Conservation (phyloP, 2,113 vertebrate species). For the Setophaga coronata region DNA sequence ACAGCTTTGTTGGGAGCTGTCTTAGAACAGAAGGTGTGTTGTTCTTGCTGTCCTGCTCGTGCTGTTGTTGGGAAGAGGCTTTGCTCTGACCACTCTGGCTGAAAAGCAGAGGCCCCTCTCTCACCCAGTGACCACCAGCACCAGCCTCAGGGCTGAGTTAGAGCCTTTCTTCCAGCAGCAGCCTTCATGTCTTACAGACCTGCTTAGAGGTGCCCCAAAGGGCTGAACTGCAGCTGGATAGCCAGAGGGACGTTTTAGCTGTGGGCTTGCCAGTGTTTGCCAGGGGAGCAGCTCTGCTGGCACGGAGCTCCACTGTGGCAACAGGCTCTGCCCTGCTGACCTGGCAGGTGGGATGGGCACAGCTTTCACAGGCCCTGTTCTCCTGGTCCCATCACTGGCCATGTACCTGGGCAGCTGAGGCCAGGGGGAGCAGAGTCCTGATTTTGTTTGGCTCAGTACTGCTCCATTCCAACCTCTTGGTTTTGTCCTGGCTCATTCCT, state of each 20-base stretch:
- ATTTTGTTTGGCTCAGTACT: neutral
- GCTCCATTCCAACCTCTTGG: neutral
- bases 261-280: neutral
- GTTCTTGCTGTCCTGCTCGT: neutral
- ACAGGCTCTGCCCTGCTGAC: neutral
- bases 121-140: neutral
- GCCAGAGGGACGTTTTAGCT: neutral
- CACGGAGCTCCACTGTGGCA: neutral
- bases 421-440: neutral
- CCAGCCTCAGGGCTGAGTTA: neutral
- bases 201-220: neutral
- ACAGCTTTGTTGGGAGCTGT: neutral
- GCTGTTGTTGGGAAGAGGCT: neutral
- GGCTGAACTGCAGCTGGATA: neutral
- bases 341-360: neutral
- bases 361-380: neutral
- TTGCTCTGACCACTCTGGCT: neutral
- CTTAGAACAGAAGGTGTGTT: neutral
- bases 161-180: neutral
- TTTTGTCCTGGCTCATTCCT: slow-evolving; percentile 29
- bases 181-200: neutral
- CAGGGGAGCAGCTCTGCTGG: neutral
- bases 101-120: neutral
- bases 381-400: neutral
- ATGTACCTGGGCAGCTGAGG: neutral